phyloP scores from a whole-genome alignment of 2,797 vertebrate species.

The Adrianichthys oophorus region DNA sequence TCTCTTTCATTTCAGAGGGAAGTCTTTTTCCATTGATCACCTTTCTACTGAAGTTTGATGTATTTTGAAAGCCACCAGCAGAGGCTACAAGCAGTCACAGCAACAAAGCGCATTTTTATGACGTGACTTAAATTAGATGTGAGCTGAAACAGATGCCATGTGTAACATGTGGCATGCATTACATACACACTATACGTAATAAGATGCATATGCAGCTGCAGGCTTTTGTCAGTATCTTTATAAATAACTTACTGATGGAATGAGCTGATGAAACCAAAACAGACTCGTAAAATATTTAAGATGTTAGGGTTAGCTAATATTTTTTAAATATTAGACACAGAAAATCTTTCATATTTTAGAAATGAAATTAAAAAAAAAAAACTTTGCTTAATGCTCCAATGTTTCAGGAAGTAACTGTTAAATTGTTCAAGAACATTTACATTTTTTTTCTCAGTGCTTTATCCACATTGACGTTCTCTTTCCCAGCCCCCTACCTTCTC shows the following conservation, averaged over 20 bases:
- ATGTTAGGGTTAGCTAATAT: too few relatives aligned
- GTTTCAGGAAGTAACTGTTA: too few relatives aligned
- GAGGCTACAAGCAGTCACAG: background rate
- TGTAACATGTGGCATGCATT: slow-evolving; percentile 1
- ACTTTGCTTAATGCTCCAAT: too few relatives aligned
- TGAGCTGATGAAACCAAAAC: background rate
- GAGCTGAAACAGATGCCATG: background rate
- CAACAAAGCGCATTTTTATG: background rate
- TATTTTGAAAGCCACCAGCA: too few relatives aligned
- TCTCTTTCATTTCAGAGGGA: too few relatives aligned
- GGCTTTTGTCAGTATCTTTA: background rate
- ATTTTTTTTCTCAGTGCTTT: background rate
- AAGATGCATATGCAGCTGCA: too few relatives aligned
- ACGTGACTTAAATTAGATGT: slow-evolving; percentile 1
- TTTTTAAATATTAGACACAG: too few relatives aligned
- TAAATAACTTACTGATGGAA: background rate
- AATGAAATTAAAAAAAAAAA: too few relatives aligned
- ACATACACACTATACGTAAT: background rate
- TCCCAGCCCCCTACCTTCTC: slow-evolving; percentile 4
- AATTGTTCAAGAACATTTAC: background rate
- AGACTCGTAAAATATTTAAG: background rate
- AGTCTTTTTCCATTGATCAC: too few relatives aligned
- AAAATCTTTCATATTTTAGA: too few relatives aligned
- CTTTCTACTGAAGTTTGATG: too few relatives aligned
- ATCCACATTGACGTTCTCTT: slow-evolving; percentile 1